Conservation (phyloP, 2,888 invertebrate genomes). For the Phaedon cochleariae region DNA sequence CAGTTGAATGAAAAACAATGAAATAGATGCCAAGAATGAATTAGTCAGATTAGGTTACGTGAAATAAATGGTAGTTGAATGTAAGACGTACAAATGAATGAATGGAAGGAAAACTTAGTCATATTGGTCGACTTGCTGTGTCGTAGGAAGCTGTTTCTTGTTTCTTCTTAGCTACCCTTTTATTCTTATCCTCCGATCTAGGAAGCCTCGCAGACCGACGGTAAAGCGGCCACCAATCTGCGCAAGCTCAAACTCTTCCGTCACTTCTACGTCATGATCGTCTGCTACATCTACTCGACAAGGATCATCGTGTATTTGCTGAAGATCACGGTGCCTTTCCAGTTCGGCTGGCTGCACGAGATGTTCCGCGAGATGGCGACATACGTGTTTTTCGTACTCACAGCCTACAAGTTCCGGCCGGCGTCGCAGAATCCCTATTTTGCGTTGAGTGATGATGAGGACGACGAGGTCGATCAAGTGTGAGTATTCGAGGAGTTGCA, state of each 20-base stretch:
- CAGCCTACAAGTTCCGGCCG: conserved; percentile 96
- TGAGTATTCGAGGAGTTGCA: too few species aligned
- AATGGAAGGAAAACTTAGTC: too few species aligned
- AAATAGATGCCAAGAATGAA: too few species aligned
- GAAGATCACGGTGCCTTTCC: conserved; percentile 95
- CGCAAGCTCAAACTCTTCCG: conserved; percentile 93
- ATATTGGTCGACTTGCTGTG: too few species aligned
- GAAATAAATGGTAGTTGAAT: too few species aligned
- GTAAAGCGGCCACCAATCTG: conserved; percentile 95
- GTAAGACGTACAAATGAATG: too few species aligned
- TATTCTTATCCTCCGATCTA: neutral
- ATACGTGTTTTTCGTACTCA: conserved; percentile 93
- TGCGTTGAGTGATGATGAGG: conserved; percentile 75
- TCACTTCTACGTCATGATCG: conserved; percentile 97
- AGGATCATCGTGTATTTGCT: conserved; percentile 93
- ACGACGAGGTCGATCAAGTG: conserved; percentile 76
- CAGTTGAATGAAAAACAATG: too few species aligned
- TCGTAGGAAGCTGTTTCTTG: too few species aligned
- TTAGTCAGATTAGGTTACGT: too few species aligned
- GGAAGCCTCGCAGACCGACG: conserved; percentile 95
- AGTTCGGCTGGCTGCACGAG: conserved; percentile 96
- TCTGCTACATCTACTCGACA: conserved; percentile 98
- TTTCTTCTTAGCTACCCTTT: too few species aligned
- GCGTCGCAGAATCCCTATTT: conserved; percentile 96
- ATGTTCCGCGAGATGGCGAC: conserved; percentile 96